A percentile compares a stretch with the other conserved stretches of the same genome.
phyloP scores from a whole-genome alignment of 2,113 vertebrate genomes.

The Sciurus niger region DNA sequence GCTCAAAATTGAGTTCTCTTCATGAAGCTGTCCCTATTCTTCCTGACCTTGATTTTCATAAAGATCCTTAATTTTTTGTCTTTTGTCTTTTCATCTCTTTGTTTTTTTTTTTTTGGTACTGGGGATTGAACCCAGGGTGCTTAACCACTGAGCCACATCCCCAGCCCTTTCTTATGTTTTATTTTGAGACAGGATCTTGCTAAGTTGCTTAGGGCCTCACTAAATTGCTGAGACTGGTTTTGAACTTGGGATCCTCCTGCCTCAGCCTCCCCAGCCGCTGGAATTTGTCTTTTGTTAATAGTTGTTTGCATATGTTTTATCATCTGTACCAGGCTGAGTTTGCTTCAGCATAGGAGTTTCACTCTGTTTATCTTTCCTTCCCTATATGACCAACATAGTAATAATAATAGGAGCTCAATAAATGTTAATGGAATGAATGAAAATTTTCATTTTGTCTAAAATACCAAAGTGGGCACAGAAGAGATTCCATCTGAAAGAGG shows the following conservation, averaged over 20 bases:
- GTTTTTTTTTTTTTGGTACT: too few relatives aligned
- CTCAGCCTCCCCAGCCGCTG: too few relatives aligned
- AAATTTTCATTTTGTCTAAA: constrained; percentile 1
- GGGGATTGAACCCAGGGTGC: too few relatives aligned
- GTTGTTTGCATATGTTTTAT: neutral
- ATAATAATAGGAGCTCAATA: neutral
- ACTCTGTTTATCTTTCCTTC: neutral
- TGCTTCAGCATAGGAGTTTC: neutral
- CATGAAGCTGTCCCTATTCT: neutral
- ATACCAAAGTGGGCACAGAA: neutral
- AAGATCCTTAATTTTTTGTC: neutral
- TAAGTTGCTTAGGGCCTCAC: too few relatives aligned
- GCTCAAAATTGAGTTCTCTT: constrained; percentile 17
- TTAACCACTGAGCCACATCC: too few relatives aligned
- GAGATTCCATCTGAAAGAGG: constrained; percentile 4
- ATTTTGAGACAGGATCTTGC: too few relatives aligned
- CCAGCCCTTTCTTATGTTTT: too few relatives aligned
- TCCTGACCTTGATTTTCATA: neutral
- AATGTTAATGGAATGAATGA: neutral
- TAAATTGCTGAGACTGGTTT: too few relatives aligned
- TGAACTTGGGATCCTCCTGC: too few relatives aligned
- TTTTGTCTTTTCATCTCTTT: neutral
- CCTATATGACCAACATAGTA: neutral
- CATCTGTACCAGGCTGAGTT: neutral
- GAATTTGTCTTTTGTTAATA: neutral